These are phyloP conservation scores for Hirtodrosophila confusa DNA, from an alignment of 2,888 invertebrate genomes.

Conservation along the genomic window DNA sequence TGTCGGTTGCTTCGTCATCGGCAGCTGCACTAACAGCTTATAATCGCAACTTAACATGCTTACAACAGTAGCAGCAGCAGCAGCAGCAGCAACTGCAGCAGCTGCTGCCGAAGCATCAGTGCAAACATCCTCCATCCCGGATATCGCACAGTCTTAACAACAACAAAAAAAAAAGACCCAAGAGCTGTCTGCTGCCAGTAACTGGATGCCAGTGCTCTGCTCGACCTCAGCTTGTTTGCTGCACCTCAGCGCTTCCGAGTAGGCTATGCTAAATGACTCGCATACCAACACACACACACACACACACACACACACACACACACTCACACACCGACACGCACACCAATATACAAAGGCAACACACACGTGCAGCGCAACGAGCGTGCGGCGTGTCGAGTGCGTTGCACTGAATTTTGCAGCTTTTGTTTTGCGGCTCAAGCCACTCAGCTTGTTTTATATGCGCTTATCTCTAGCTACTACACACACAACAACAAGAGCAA, in stretches of 20 bases:
- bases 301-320: constrained; percentile 6
- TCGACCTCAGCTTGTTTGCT: constrained; percentile 50
- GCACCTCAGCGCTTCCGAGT: constrained; percentile 62
- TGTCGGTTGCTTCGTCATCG: constrained; percentile 41
- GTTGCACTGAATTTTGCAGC: constrained; percentile 80
- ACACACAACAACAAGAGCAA: constrained; percentile 20
- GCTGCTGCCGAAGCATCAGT: constrained; percentile 66
- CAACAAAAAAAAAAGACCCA: constrained; percentile 20
- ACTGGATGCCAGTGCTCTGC: constrained; percentile 24
- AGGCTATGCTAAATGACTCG: constrained; percentile 70
- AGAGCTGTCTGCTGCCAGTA: constrained; percentile 22
- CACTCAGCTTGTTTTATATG: constrained; percentile 75
- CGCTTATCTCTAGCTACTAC: constrained; percentile 71
- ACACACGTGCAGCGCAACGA: constrained; percentile 8
- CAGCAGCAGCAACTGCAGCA: constrained; percentile 12
- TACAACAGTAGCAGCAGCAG: constrained; percentile 44
- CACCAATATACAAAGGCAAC: neutral
- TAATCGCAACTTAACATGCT: constrained; percentile 80
- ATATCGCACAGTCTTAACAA: constrained; percentile 73
- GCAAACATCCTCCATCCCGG: constrained; percentile 77
- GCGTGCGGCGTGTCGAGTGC: constrained; percentile 71
- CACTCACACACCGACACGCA: constrained; percentile 2
- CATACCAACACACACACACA: constrained; percentile 31
- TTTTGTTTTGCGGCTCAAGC: constrained; percentile 73
- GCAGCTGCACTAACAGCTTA: constrained; percentile 76